Conservation (phyloP, 1,140 invertebrate species). For the Anagrus nilaparvatae region DNA sequence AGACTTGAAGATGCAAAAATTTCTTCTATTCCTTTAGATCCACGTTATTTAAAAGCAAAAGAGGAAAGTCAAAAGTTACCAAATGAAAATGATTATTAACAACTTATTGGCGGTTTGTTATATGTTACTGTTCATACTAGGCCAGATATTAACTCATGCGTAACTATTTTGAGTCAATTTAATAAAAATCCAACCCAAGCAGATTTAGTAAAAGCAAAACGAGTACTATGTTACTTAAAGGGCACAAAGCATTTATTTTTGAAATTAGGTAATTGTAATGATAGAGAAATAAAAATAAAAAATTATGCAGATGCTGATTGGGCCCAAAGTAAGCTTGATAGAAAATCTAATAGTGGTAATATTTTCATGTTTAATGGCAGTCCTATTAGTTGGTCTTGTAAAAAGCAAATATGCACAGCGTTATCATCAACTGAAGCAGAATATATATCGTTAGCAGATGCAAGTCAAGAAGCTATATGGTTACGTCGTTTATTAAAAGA, state of each 20-base stretch:
- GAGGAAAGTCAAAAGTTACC: not conserved
- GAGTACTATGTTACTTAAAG: slow-evolving; percentile 19
- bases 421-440: slow-evolving; percentile 23
- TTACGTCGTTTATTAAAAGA: slow-evolving; percentile 14
- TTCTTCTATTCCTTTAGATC: too few relatives aligned
- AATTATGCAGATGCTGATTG: slow-evolving; percentile 20
- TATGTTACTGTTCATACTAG: slow-evolving; percentile 28
- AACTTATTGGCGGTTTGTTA: slow-evolving; percentile 22
- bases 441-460: slow-evolving; percentile 16
- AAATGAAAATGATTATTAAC: not conserved
- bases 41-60: not conserved
- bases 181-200: slow-evolving; percentile 18
- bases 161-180: slow-evolving; percentile 23
- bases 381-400: slow-evolving; percentile 13
- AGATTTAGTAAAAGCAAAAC: slow-evolving; percentile 25
- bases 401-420: slow-evolving; percentile 14
- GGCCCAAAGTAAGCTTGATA: slow-evolving; percentile 12
- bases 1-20: too few relatives aligned
- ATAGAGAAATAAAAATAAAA: too few relatives aligned
- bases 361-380: slow-evolving; percentile 13
- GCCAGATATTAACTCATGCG: slow-evolving; percentile 31
- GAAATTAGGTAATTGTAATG: too few relatives aligned
- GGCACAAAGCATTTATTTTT: slow-evolving; percentile 11
- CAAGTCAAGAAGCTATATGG: slow-evolving; percentile 17
- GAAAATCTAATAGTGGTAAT: slow-evolving; percentile 20